Evolutionary conservation across 2,888 invertebrate genomes (phyloP).

Genomic region (Eumacrocentrus americanus): DNA sequence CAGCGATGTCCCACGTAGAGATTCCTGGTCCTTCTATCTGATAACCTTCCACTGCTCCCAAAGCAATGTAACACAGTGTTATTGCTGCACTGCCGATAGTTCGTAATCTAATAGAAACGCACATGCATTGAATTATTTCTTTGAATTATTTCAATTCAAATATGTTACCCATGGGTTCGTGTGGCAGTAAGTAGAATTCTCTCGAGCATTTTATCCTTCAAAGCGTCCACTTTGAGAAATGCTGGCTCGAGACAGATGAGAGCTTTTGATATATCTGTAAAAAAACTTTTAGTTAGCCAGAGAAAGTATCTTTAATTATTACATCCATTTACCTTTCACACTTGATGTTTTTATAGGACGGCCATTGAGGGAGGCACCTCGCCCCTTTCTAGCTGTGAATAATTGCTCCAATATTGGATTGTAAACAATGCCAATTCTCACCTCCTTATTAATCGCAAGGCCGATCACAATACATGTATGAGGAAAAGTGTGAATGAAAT

Average conservation of each 20-base stretch:
- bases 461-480: slow-evolving; percentile 76
- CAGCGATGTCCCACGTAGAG: slow-evolving; percentile 82
- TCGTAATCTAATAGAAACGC: slow-evolving; percentile 64
- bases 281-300: too few species aligned
- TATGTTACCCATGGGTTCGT: slow-evolving; percentile 51
- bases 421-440: slow-evolving; percentile 76
- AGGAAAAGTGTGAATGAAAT: slow-evolving; percentile 78
- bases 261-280: slow-evolving; percentile 52
- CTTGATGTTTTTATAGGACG: slow-evolving; percentile 66
- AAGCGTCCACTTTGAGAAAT: slow-evolving; percentile 51
- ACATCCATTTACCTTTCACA: slow-evolving; percentile 60
- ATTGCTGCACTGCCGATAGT: slow-evolving; percentile 78
- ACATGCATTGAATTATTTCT: too few species aligned
- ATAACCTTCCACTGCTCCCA: slow-evolving; percentile 74
- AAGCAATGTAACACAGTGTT: slow-evolving; percentile 75
- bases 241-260: slow-evolving; percentile 55
- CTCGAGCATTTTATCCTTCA: slow-evolving; percentile 51
- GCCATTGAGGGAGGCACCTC: slow-evolving; percentile 80
- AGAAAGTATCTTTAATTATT: slow-evolving; percentile 5
- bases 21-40: slow-evolving; percentile 73
- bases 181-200: slow-evolving; percentile 47
- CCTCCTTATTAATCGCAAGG: slow-evolving; percentile 66
- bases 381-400: slow-evolving; percentile 74
- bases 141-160: too few species aligned
- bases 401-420: slow-evolving; percentile 77